Evolutionary conservation across 2,888 invertebrate species (phyloP).

Genomic region (Catocala fraxini): DNA sequence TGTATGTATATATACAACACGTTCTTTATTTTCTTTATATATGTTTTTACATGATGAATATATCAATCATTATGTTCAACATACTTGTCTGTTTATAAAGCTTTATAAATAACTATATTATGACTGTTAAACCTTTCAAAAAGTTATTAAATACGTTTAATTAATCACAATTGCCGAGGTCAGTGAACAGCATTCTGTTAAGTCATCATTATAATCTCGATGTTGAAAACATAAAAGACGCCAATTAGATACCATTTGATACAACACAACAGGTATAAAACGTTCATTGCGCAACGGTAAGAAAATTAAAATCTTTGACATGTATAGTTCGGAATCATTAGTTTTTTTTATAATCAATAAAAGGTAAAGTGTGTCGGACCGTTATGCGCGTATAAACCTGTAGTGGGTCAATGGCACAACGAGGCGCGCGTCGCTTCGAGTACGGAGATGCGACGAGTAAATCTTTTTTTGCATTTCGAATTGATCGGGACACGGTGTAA

Average conservation of each 20-base stretch:
- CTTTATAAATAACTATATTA: conserved; percentile 8
- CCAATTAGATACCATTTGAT: conserved; percentile 16
- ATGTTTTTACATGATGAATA: too few relatives aligned
- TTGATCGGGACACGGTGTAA: conserved; percentile 39
- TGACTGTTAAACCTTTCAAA: not conserved
- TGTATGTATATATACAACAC: too few relatives aligned
- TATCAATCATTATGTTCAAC: not conserved
- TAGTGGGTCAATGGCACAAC: conserved; percentile 84
- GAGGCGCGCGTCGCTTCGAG: conserved; percentile 52
- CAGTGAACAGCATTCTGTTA: conserved; percentile 12
- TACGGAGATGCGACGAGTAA: conserved; percentile 30
- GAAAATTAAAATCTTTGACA: conserved; percentile 41
- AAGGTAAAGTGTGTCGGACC: conserved; percentile 80
- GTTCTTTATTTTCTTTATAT: too few relatives aligned
- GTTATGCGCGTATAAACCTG: conserved; percentile 83
- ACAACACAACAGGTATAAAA: conserved; percentile 31
- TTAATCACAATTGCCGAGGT: conserved; percentile 12
- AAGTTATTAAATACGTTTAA: conserved; percentile 9
- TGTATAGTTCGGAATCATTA: conserved; percentile 70
- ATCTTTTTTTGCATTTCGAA: conserved; percentile 51
- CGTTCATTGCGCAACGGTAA: conserved; percentile 38
- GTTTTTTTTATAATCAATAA: conserved; percentile 74
- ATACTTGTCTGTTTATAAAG: not conserved
- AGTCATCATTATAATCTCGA: conserved; percentile 18
- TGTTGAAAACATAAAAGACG: conserved; percentile 15